phyloP scores from a whole-genome alignment of 2,797 vertebrate species.

The Urophycis tenuis region DNA sequence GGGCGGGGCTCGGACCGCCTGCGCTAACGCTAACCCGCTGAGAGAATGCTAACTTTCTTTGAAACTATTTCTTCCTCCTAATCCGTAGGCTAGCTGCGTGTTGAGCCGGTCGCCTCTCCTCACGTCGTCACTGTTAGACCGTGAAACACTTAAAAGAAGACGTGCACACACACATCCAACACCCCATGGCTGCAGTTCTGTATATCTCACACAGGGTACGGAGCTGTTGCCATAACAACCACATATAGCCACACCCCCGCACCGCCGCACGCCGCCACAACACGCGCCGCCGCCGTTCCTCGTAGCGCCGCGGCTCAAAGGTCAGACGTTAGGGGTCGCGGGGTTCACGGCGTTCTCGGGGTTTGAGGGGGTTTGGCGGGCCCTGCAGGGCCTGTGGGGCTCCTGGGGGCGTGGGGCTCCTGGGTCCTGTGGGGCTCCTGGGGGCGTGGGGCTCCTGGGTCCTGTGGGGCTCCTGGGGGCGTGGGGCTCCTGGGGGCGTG shows the following conservation, averaged over 20 bases:
- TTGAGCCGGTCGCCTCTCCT: no score
- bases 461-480: no score
- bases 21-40: conserved; percentile 49
- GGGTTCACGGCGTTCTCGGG: no score
- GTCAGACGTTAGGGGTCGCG: no score
- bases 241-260: background rate
- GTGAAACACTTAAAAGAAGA: conserved; percentile 43
- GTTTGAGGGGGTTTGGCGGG: no score
- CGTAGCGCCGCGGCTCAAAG: no score
- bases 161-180: conserved; percentile 44
- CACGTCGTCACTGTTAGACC: conserved; percentile 20
- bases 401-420: no score
- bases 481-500: no score
- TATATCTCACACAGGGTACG: conserved; percentile 17
- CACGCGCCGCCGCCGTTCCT: no score
- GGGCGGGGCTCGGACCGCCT: conserved; percentile 43
- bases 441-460: no score
- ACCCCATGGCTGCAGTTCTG: background rate
- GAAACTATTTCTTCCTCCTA: conserved; percentile 32
- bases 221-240: conserved; percentile 18
- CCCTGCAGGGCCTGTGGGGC: no score
- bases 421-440: no score
- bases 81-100: conserved; percentile 35
- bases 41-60: conserved; percentile 50
- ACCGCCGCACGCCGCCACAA: background rate